phyloP scores from a whole-genome alignment of 2,797 vertebrate genomes.

The Micrastur ruficollis region DNA sequence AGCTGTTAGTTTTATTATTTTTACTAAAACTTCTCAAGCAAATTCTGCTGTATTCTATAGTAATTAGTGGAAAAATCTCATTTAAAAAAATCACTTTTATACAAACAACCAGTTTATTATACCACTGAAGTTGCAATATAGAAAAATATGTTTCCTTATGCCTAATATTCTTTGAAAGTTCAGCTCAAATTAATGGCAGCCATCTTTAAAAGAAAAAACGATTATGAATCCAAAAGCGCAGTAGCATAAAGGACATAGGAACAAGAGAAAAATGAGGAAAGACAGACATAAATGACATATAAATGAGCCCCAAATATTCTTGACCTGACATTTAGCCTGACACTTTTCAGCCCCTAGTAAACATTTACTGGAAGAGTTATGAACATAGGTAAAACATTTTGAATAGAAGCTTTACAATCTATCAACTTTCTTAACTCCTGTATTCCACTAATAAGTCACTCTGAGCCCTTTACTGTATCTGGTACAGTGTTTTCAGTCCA shows the following conservation, averaged over 20 bases:
- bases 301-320: background rate
- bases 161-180: background rate
- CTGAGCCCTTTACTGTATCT: background rate
- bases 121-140: background rate
- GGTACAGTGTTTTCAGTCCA: background rate
- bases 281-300: background rate
- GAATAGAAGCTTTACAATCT: background rate
- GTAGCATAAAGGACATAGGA: background rate
- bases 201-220: background rate
- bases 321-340: background rate
- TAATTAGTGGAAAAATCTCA: background rate
- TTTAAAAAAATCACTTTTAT: background rate
- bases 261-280: background rate
- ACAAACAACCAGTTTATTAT: background rate
- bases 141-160: background rate
- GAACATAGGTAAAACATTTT: background rate
- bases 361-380: background rate
- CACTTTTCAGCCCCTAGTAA: background rate
- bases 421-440: background rate
- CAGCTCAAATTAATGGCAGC: background rate
- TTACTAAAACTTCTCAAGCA: background rate
- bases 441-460: background rate
- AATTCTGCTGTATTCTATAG: background rate
- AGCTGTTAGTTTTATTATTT: background rate
- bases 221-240: background rate